A percentile compares a stretch with the other conserved stretches of the same genome.
Evolutionary conservation across 2,113 vertebrate genomes (phyloP).

Genomic region (Paraplagusia blochii): DNA sequence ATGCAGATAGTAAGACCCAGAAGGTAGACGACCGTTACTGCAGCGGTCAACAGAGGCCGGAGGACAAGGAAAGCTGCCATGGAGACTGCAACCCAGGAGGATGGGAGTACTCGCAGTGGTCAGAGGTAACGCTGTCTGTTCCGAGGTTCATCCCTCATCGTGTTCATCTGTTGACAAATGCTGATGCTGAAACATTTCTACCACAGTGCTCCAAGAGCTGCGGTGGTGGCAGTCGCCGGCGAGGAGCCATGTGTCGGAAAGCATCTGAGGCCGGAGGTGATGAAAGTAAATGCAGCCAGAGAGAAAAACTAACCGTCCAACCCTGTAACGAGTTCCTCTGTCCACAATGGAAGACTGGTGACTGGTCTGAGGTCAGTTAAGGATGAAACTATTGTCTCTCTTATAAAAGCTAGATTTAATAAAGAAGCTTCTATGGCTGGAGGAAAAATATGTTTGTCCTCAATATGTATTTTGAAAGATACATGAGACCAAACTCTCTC

Average conservation of each 20-base stretch:
- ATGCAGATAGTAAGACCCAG: constrained; percentile 82
- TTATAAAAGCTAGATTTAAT: too few relatives aligned
- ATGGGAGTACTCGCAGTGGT: constrained; percentile 94
- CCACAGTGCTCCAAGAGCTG: constrained; percentile 93
- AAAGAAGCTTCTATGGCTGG: too few relatives aligned
- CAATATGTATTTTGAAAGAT: too few relatives aligned
- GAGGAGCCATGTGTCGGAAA: constrained; percentile 87
- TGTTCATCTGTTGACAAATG: constrained; percentile 21
- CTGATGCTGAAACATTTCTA: constrained; percentile 29
- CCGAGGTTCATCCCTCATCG: not conserved
- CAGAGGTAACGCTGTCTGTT: constrained; percentile 80
- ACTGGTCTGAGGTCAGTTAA: constrained; percentile 91
- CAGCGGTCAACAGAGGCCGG: constrained; percentile 82
- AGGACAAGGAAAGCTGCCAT: constrained; percentile 86
- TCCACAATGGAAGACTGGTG: constrained; percentile 90
- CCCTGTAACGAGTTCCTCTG: constrained; percentile 89
- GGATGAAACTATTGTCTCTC: not conserved
- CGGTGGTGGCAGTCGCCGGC: constrained; percentile 82
- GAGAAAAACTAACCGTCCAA: constrained; percentile 86
- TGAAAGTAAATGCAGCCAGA: constrained; percentile 88
- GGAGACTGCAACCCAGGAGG: constrained; percentile 90
- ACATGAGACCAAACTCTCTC: too few relatives aligned
- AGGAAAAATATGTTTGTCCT: too few relatives aligned
- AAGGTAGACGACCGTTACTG: constrained; percentile 90
- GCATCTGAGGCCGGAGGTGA: constrained; percentile 79